These are phyloP conservation scores for Chloroclystis v-ata DNA, from an alignment of 2,888 invertebrate species.

Conservation along the genomic window DNA sequence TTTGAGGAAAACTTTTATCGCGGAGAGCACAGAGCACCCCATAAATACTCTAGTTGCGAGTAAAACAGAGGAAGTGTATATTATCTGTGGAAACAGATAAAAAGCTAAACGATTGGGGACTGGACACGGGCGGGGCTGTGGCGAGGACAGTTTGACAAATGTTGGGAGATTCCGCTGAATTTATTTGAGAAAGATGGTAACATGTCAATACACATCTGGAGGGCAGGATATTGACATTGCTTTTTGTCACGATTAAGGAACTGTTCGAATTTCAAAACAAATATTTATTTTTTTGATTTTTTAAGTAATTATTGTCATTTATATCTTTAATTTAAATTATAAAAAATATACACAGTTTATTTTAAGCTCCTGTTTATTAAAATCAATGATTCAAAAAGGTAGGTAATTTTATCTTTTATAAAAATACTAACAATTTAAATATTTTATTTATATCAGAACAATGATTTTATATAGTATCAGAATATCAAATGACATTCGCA, in stretches of 20 bases:
- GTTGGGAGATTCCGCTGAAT: slow-evolving; percentile 25
- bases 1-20: slow-evolving; percentile 73
- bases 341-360: too few species aligned
- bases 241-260: too few species aligned
- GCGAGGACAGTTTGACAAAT: slow-evolving; percentile 55
- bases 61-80: slow-evolving; percentile 51
- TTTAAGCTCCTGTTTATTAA: too few species aligned
- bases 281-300: too few species aligned
- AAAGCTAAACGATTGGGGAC: slow-evolving; percentile 58
- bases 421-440: too few species aligned
- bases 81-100: slow-evolving; percentile 54
- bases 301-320: too few species aligned
- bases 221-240: neutral
- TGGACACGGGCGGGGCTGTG: slow-evolving; percentile 41
- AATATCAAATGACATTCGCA: neutral
- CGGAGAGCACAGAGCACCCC: slow-evolving; percentile 60
- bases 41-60: slow-evolving; percentile 62
- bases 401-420: too few species aligned
- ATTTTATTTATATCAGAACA: too few species aligned
- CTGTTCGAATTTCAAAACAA: too few species aligned
- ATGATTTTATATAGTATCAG: too few species aligned
- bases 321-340: too few species aligned
- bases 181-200: slow-evolving; percentile 12
- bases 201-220: slow-evolving; percentile 2
- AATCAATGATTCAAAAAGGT: too few species aligned